phyloP scores from a whole-genome alignment of 2,797 vertebrate species.

The Tenualosa thibaudeaui region DNA sequence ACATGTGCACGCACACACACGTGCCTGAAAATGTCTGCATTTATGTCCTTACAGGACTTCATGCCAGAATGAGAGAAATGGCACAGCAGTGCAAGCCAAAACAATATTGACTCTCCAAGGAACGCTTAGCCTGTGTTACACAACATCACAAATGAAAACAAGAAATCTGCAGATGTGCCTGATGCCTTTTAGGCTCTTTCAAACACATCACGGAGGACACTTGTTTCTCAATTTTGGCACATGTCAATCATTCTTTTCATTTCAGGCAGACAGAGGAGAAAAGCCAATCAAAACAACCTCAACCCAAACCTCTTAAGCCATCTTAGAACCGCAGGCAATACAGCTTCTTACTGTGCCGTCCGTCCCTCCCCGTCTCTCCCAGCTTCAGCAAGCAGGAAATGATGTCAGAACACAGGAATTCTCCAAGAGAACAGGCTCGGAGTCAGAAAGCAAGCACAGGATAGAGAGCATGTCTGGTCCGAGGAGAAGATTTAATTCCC shows the following conservation, averaged over 20 bases:
- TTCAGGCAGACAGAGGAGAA: background rate
- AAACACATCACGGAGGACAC: too few relatives aligned
- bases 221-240: background rate
- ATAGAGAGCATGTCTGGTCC: background rate
- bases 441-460: background rate
- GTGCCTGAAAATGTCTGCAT: background rate
- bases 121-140: background rate
- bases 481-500: background rate
- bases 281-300: background rate
- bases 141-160: background rate
- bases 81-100: conserved; percentile 3
- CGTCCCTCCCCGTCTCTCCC: background rate
- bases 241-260: background rate
- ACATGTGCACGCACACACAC: background rate
- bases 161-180: background rate
- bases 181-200: background rate
- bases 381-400: conserved; percentile 10
- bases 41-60: background rate
- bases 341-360: background rate
- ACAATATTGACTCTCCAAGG: background rate
- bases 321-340: background rate
- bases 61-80: background rate
- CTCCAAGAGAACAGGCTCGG: background rate
- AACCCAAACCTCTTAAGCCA: background rate
- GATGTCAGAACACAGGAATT: conserved; percentile 21